Percentiles rank a stretch among this genome's conserved stretches.
phyloP scores from a whole-genome alignment of 2,888 invertebrate species.

The Limnephilus marmoratus region DNA sequence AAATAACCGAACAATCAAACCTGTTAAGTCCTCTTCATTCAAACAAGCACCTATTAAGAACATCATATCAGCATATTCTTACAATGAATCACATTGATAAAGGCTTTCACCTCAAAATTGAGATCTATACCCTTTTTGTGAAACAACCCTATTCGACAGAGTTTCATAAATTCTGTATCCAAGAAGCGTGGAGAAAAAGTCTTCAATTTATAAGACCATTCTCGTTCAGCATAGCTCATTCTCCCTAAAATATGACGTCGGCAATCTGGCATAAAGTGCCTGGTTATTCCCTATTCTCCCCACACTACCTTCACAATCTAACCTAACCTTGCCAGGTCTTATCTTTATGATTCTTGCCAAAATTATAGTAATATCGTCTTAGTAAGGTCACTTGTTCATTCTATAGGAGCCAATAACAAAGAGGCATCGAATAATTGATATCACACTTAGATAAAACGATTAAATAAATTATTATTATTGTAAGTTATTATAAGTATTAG shows the following conservation, averaged over 20 bases:
- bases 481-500: not conserved
- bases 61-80: not conserved
- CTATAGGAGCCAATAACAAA: not conserved
- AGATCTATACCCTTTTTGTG: conserved; percentile 38
- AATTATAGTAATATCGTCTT: conserved; percentile 48
- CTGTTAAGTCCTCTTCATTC: not conserved
- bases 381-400: not conserved
- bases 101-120: conserved; percentile 13
- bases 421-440: not conserved
- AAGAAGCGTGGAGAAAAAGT: conserved; percentile 58
- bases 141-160: conserved; percentile 53
- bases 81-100: not conserved
- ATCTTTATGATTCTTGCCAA: conserved; percentile 65
- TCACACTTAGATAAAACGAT: not conserved
- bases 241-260: conserved; percentile 58
- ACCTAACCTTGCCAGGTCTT: conserved; percentile 64
- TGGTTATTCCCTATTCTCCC: conserved; percentile 50
- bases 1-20: too few species aligned
- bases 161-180: conserved; percentile 59
- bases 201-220: conserved; percentile 61
- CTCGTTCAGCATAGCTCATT: conserved; percentile 57
- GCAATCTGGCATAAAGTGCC: conserved; percentile 65
- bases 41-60: not conserved
- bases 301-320: conserved; percentile 51
- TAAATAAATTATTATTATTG: too few species aligned